Evolutionary conservation across 2,113 vertebrate genomes (phyloP).

Genomic region (Sylvietta virens): DNA sequence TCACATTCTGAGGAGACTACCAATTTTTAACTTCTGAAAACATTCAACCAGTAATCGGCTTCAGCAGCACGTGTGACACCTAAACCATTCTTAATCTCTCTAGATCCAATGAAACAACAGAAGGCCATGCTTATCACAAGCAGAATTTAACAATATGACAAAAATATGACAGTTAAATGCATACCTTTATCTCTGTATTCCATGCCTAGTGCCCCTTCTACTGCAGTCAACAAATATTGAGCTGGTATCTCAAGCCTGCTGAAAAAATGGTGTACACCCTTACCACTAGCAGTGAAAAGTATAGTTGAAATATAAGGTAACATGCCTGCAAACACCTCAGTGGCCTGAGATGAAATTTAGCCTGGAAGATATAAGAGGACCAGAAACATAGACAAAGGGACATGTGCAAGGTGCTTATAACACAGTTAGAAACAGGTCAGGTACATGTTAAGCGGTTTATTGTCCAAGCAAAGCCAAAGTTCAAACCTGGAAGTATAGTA

Average conservation of each 20-base stretch:
- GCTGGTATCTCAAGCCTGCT: background rate
- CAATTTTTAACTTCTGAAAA: background rate
- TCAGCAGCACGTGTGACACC: background rate
- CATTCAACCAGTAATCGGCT: background rate
- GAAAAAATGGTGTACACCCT: background rate
- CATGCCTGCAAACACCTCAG: background rate
- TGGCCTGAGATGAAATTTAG: background rate
- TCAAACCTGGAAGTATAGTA: background rate
- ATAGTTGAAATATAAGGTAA: background rate
- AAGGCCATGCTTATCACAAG: background rate
- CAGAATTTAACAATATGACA: background rate
- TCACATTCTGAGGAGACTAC: background rate
- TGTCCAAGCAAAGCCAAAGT: background rate
- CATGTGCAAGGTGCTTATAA: fast-evolving
- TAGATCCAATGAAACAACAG: background rate
- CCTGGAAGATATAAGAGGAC: background rate
- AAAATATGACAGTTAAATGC: background rate
- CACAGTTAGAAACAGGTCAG: background rate
- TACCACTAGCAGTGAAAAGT: background rate
- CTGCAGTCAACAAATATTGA: fast-evolving
- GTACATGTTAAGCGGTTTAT: background rate
- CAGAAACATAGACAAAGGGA: background rate
- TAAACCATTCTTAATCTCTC: background rate
- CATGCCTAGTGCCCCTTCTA: background rate
- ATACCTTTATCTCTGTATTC: background rate